Base-by-base conservation (phyloP, 2,888 invertebrate genomes). In the Hyppa rectilinea region DNA sequence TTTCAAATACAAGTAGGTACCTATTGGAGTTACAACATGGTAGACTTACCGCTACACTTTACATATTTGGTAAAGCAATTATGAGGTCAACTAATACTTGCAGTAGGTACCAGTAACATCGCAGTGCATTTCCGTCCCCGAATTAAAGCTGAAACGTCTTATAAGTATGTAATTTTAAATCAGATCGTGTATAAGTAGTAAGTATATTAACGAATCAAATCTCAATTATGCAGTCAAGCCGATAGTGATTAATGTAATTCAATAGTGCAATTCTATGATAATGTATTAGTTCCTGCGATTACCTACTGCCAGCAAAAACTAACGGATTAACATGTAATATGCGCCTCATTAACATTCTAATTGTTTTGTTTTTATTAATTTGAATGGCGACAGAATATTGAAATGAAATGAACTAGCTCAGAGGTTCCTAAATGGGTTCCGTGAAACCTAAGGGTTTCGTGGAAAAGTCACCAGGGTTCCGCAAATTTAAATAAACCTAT, bases 201-300 rank as follows among this genome's bases (percentile, higher is more conserved):
- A 6, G 17, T 1, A 9, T n/a, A 72, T 59, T 29, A 61, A 61
- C 12, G n/a, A 47, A 62, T 58, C 73, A 62, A 58, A 38, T 17
- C 4, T 6, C 23, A 40, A 81, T 63, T 63, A 56, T 14, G 14
- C 43, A 66, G 65, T 78, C 65, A 66, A 59, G 45, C 17, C 29
- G 45, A 6, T 20, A 34, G 2, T 71, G 59, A 78, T 66, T 81
- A 60, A 66, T 61, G 60, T 59, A 78, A 59, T 56, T 40, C 36
- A 56, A 66, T 47, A 65, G 20, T 71, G 62, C 66, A 79, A 81
- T 70, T 76, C n/a, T 49, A 26, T 31, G 45, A 56, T 79, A 68
- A 75, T 82, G 67, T 67, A 74, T 75, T 75, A 56, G 67, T 71
- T 82, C 80, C 82, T 70, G 47, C 29, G 17, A 52, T 75, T 62